A percentile compares a stretch with the other conserved stretches of the same genome.
Conservation (phyloP, 92 coral and sea anemone species). For the Phymanthus crucifer region DNA sequence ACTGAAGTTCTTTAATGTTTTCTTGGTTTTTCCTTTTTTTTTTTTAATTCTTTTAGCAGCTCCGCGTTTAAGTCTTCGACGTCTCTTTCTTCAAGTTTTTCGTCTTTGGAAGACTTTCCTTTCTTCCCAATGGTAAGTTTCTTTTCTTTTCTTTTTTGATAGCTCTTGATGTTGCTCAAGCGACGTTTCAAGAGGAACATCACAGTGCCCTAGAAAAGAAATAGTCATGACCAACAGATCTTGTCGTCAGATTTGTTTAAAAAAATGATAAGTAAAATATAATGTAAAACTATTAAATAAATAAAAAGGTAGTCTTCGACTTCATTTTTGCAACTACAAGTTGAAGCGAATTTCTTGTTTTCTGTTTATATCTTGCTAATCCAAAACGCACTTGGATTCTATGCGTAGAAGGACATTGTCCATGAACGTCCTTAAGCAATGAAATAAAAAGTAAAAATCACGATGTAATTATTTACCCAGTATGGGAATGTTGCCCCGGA, state of each 20-base stretch:
- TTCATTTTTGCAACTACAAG: not conserved
- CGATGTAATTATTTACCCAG: not conserved
- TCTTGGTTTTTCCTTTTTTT: not conserved
- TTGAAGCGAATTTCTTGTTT: not conserved
- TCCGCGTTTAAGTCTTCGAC: not conserved
- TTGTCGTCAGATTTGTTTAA: too few relatives aligned
- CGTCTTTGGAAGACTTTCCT: not conserved
- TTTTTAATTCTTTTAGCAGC: not conserved
- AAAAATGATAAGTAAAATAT: too few relatives aligned
- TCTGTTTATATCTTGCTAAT: not conserved
- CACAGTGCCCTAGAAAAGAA: not conserved
- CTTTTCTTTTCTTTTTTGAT: not conserved
- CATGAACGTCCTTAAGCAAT: too few relatives aligned
- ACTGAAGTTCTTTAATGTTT: not conserved
- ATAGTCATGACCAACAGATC: too few relatives aligned
- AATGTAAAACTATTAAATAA: too few relatives aligned
- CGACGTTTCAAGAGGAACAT: not conserved
- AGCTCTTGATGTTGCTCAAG: not conserved
- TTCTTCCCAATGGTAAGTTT: not conserved
- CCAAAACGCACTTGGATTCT: too few relatives aligned
- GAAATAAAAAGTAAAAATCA: too few relatives aligned
- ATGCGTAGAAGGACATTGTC: too few relatives aligned
- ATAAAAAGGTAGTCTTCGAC: too few relatives aligned
- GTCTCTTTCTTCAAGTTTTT: not conserved
- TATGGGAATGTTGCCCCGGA: not conserved